Base-by-base conservation (phyloP, 2,797 vertebrate genomes). In the Parauchenoglanis ngamensis region DNA sequence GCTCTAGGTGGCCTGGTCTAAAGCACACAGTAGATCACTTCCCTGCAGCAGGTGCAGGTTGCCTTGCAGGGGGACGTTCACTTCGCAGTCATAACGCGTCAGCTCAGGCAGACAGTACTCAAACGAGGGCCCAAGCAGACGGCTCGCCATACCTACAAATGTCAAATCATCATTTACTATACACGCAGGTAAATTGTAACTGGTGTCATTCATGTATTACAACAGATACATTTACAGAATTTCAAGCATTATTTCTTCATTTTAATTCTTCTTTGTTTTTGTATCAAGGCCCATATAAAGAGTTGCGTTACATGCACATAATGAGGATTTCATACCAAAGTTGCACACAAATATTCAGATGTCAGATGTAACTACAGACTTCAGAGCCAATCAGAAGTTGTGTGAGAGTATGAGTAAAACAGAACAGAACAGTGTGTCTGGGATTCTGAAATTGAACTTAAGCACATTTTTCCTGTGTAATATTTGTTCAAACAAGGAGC, bases 31-130 rank as follows among this genome's bases (percentile, higher is more conserved):
- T 90, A 99, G 96, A 90, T 99, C 98, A 4, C 97, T 95, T 89
- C 98, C 98, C 93, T 99, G 98, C 84, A 99, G 97, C 91, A 99
- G 97, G 19, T 96, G 96, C 72, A 97, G 97, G 92, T 93, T 97
- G 80, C 97, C 98, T 89, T 97, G 93, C 90, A 99, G 96, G 0
- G 98, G 98, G 83, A 99, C 93, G 13, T 99, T 99, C 92, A 99
- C 98, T 96, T 99, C 98, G 87, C 98, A 99, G 96, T 99, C 98
- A 23, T 99, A 99, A 86, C 98, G 96, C 6, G 98, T 99, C 95
- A 99, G 91, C 94, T 99, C 96, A 0, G 98, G 98, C 95, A 99
- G 93, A 92, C 95, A 95, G 93, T 95, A 97, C 92, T 98, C 96
- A 5, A 96, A 97, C 0, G 97, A 97, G 17, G 97, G 94, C 79